These are phyloP conservation scores for Corythoichthys intestinalis DNA, from an alignment of 2,113 vertebrate genomes.

Conservation along the genomic window DNA sequence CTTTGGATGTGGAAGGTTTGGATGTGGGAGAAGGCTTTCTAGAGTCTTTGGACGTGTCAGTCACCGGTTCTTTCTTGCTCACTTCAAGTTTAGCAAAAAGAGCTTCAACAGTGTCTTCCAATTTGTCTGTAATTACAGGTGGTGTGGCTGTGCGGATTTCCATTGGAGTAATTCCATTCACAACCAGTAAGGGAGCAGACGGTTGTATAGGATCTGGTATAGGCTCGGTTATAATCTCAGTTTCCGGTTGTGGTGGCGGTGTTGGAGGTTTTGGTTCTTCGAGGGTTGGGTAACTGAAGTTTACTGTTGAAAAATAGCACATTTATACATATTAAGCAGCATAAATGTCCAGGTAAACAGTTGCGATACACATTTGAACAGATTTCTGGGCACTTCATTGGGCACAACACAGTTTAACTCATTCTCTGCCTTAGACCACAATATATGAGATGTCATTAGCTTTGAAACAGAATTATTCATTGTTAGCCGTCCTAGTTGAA, in stretches of 20 bases:
- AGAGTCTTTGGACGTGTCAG: not conserved
- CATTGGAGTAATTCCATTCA: conserved; percentile 51
- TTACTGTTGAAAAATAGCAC: conserved; percentile 72
- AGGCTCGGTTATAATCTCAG: conserved; percentile 43
- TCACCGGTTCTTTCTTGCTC: conserved; percentile 27
- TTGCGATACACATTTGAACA: not conserved
- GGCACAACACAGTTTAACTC: not conserved
- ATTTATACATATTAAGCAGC: not conserved
- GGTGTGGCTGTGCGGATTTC: conserved; percentile 55
- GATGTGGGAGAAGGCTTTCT: conserved; percentile 61
- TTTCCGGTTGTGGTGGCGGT: conserved; percentile 45
- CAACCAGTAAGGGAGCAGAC: conserved; percentile 43
- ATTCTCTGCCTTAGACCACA: too few relatives aligned
- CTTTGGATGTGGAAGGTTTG: conserved; percentile 67
- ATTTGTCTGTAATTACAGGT: conserved; percentile 28
- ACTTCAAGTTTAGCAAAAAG: conserved; percentile 45
- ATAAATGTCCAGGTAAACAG: not conserved
- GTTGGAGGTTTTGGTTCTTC: conserved; percentile 83
- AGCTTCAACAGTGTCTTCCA: conserved; percentile 51
- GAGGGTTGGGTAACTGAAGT: conserved; percentile 92
- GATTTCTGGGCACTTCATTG: not conserved
- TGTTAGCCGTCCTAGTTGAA: too few relatives aligned
- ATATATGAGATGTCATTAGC: too few relatives aligned
- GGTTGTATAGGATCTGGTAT: conserved; percentile 62
- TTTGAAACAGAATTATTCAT: too few relatives aligned